These are phyloP conservation scores for Leptodirus hochenwartii DNA, from an alignment of 2,888 invertebrate species.

Conservation along the genomic window DNA sequence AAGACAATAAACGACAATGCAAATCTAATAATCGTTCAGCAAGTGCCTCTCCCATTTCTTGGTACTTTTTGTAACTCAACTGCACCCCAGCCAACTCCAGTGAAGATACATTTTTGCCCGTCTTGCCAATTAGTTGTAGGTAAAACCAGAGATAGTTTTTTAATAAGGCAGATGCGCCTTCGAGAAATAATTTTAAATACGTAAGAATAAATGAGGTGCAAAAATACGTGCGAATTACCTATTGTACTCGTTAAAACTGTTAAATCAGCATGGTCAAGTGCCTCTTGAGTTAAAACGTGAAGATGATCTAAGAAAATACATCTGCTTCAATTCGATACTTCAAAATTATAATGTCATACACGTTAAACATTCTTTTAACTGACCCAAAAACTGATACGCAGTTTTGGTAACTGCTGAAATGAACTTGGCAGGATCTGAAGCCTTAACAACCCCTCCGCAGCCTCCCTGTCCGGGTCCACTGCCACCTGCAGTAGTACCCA, in stretches of 20 bases:
- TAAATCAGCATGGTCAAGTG: constrained; percentile 67
- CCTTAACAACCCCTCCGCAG: constrained; percentile 44
- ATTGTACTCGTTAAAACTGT: constrained; percentile 65
- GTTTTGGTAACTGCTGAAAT: constrained; percentile 51
- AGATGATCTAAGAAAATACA: constrained; percentile 41
- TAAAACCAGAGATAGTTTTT: constrained; percentile 67
- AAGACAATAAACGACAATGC: constrained; percentile 55
- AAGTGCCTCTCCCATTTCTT: constrained; percentile 69
- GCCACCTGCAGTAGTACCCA: constrained; percentile 22
- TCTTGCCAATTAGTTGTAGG: constrained; percentile 15
- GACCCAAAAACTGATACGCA: constrained; percentile 48
- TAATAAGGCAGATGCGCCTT: constrained; percentile 56
- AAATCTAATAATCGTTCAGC: constrained; percentile 66
- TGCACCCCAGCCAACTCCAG: constrained; percentile 19
- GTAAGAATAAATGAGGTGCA: too few species aligned
- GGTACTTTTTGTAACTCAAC: constrained; percentile 50
- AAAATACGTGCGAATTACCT: too few species aligned
- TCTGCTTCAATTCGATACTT: constrained; percentile 3
- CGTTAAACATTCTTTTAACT: too few species aligned
- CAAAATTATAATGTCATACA: constrained; percentile 1
- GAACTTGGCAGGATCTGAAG: constrained; percentile 61
- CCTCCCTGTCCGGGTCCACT: constrained; percentile 24
- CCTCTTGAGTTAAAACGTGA: constrained; percentile 63
- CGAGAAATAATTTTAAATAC: too few species aligned
- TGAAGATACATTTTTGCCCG: constrained; percentile 1